Evolutionary conservation across 2,113 vertebrate species (phyloP), one percentile per base, ranked within the genome.

Genomic region (Rhinolophus sinicus): DNA sequence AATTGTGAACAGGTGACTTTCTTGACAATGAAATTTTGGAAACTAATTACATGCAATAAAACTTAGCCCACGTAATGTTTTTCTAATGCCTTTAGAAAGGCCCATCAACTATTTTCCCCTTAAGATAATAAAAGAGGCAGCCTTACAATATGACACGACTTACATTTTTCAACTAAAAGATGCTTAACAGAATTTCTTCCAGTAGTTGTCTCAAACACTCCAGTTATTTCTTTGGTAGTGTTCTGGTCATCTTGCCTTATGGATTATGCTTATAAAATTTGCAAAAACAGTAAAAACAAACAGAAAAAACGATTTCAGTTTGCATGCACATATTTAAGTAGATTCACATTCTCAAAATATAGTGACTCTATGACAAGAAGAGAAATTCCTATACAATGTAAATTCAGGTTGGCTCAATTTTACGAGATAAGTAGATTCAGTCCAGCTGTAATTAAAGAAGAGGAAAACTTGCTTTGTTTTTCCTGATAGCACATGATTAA

Each of bases 351-450:
- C 65, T 92, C 19, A 96, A 88, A 92, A 50, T 84, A 60, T 16
- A 5, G 50, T 62, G 40, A 84, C 6, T 26, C 30, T 64, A 44
- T 22, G 69, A 92, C 21, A 78, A 65, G 54, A 88, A 92, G 26
- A 30, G 69, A 96, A 86, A 56, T 90, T 50, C 69, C 8, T 60
- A 40, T 67, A 70, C 54, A 38, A 69, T 47, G 33, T 89, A 90
- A 86, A 70, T 64, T 86, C 30, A 75, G 33, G 28, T 91, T 58
- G 64, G 58, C 12, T 82, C 52, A 86, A 52, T 64, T 87, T 70
- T 87, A 70, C 75, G 33, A 92, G 89, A 56, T 93, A 93, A 90
- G 24, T 38, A 69, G 70, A 87, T 89, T 87, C 56, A 38, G 18
- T 6, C 5, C 52, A 95, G 16, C 22, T 89, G 16, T 81, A 67